Evolutionary conservation across 2,113 vertebrate species (phyloP).

Genomic region (Artemisiospiza belli): DNA sequence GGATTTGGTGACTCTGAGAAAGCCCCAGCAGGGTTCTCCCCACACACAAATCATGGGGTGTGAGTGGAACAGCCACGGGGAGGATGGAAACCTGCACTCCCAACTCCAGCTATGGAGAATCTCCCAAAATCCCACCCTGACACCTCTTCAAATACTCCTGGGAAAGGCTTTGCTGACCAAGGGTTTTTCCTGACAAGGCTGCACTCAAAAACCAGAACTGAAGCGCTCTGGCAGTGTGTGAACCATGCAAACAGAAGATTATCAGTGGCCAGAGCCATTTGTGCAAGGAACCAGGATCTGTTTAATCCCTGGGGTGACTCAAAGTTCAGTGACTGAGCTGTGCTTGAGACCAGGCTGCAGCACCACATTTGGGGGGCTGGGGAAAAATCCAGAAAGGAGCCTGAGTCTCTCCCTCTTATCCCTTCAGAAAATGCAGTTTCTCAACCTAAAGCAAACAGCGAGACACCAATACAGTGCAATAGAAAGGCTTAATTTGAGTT

Average conservation of each 20-base stretch:
- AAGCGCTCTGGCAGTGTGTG: neutral
- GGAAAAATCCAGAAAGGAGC: neutral
- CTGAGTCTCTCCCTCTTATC: neutral
- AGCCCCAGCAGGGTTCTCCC: neutral
- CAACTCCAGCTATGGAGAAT: neutral
- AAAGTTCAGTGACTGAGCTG: slow-evolving; percentile 4
- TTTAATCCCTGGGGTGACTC: slow-evolving; percentile 27
- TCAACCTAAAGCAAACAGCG: neutral
- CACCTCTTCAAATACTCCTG: neutral
- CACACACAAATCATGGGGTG: neutral
- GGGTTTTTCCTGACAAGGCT: neutral
- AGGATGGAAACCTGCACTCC: neutral
- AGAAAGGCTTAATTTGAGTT: neutral
- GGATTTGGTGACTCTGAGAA: neutral
- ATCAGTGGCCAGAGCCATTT: neutral
- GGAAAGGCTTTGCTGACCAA: neutral
- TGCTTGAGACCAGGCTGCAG: neutral
- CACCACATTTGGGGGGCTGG: neutral
- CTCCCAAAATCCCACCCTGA: neutral
- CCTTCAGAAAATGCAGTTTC: neutral
- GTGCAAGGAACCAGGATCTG: neutral
- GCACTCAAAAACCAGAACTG: neutral
- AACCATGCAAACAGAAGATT: neutral
- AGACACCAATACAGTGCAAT: neutral
- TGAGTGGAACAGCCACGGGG: fast-evolving